Evolutionary conservation across 2,888 invertebrate genomes (phyloP), one percentile per base, ranked within the genome.

Genomic region (Unio delphinus): DNA sequence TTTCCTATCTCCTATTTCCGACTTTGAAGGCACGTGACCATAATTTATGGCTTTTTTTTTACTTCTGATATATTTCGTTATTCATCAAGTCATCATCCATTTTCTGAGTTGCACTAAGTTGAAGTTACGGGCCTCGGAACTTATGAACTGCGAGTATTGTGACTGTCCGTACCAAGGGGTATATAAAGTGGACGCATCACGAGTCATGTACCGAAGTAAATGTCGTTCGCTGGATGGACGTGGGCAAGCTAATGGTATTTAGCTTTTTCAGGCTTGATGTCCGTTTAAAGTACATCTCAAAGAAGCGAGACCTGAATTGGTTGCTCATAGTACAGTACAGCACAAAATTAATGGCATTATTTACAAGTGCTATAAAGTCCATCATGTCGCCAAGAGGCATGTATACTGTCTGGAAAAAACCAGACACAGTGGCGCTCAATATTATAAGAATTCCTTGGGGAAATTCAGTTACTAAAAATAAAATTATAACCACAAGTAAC

Each of bases 301-400:
- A 71, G 68, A 86, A 86, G 67, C 82, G 76, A 0, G 80, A 75
- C 34, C 85, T 64, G 89, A 98, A 97, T 92, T 97, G 97, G 76
- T 95, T 93, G 73, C 96, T 96, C 97, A 97, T 97, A 68, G 95
- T 92, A 87, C 97, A 97, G 89, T 97, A 98, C 59, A 98, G 92
- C 69, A 97, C 94, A 87, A 98, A 97, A 90, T 96, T 97, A 70
- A 97, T 95, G 1, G 96, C 95, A 6, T 96, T 96, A 90, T 97
- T 97, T 80, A 96, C 91, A 69, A 98, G 92, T 0, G 97, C 96
- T 83, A 97, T 89, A 74, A 96, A 94, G 90, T 98, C 97, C 95
- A 97, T 95, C 67, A 96, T 88, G 87, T 97, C 96, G 1, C 91
- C 91, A 20, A 91, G 80, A 20, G 88, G 89, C 61, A 83, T 78